Evolutionary conservation across 1,140 invertebrate species (phyloP).

Genomic region (Amphibalanus amphitrite): DNA sequence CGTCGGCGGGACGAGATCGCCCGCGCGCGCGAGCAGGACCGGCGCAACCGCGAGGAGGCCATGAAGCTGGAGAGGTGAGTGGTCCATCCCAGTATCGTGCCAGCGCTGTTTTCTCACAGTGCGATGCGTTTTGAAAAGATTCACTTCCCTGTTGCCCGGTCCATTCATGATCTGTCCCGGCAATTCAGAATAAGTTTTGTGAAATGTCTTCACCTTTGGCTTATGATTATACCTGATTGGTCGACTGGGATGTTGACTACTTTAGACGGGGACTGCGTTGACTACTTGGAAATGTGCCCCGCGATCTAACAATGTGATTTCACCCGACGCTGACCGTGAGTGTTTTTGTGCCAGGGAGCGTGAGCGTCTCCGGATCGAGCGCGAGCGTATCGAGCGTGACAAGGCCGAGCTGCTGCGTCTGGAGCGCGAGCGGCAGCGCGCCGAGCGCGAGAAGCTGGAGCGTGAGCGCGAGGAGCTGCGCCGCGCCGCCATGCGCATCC

Average conservation of each 20-base stretch:
- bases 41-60: slow-evolving; percentile 14
- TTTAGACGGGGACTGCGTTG: background rate
- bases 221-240: too few species aligned
- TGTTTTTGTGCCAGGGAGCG: slow-evolving; percentile 9
- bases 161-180: too few species aligned
- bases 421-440: slow-evolving; percentile 11
- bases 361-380: slow-evolving; percentile 9
- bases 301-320: too few species aligned
- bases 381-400: slow-evolving; percentile 13
- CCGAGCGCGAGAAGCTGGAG: slow-evolving; percentile 15
- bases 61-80: slow-evolving; percentile 13
- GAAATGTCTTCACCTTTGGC: too few species aligned
- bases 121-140: too few species aligned
- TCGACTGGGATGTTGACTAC: too few species aligned
- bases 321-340: too few species aligned
- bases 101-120: too few species aligned
- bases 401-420: slow-evolving; percentile 13
- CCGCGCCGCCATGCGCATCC: slow-evolving; percentile 7
- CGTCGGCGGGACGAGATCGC: slow-evolving; percentile 13
- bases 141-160: too few species aligned
- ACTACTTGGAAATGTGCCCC: background rate
- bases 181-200: too few species aligned
- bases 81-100: too few species aligned
- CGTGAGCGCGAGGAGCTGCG: slow-evolving; percentile 13
- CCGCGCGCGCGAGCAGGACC: slow-evolving; percentile 11